Conservation (phyloP, 2,113 vertebrate genomes). For the Microtus montanus region DNA sequence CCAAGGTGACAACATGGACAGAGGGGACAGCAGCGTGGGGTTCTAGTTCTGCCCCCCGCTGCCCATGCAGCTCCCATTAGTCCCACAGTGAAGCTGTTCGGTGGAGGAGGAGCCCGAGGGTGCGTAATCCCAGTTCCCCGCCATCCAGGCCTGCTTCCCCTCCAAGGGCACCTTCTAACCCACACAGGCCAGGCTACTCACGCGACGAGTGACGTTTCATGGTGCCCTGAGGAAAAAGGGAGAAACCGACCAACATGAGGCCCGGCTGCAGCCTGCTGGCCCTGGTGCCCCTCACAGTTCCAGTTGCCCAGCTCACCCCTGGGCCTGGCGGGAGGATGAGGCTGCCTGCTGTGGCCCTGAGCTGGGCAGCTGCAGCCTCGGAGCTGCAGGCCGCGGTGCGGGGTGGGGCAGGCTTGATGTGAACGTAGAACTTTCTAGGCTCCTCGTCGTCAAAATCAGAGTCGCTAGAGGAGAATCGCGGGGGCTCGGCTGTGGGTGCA, state of each 20-base stretch:
- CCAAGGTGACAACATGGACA: neutral
- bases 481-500: constrained; percentile 84
- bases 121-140: neutral
- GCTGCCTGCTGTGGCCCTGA: constrained; percentile 91
- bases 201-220: constrained; percentile 89
- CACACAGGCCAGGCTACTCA: constrained; percentile 81
- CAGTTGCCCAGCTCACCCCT: constrained; percentile 75
- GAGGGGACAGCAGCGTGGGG: neutral
- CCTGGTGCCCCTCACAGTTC: rapidly evolving
- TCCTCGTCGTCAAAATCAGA: constrained; percentile 96
- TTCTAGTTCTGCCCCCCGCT: neutral
- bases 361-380: constrained; percentile 89
- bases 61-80: neutral
- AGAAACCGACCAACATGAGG: neutral
- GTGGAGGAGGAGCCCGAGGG: neutral
- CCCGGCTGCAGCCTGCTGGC: rapidly evolving
- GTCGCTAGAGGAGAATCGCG: constrained; percentile 92
- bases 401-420: constrained; percentile 91
- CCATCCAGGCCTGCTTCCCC: neutral
- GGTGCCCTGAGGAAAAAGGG: constrained; percentile 84
- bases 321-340: constrained; percentile 92
- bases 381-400: constrained; percentile 81
- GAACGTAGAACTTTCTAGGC: constrained; percentile 93
- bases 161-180: rapidly evolving
- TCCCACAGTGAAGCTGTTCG: neutral